Conservation (phyloP, 2,888 invertebrate genomes). For the Noctua janthe region DNA sequence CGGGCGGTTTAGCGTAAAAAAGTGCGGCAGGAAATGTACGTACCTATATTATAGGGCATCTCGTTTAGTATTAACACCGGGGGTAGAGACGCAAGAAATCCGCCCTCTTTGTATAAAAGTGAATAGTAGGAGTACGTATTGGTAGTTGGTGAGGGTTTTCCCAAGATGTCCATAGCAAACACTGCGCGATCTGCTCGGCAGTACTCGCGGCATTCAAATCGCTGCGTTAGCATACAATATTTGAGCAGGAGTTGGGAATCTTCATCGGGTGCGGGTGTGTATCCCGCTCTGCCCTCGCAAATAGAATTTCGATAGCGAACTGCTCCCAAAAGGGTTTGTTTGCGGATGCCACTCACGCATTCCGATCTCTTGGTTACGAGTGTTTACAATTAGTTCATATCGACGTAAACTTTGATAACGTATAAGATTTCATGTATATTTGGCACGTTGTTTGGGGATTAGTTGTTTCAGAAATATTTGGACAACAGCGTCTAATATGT, state of each 20-base stretch:
- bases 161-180: slow-evolving; percentile 73
- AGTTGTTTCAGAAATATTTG: slow-evolving; percentile 28
- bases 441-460: slow-evolving; percentile 16
- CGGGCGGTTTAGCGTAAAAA: slow-evolving; percentile 40
- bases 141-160: slow-evolving; percentile 69
- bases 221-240: slow-evolving; percentile 81
- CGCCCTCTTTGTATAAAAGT: slow-evolving; percentile 71
- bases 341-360: slow-evolving; percentile 74
- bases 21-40: slow-evolving; percentile 26
- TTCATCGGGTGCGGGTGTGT: slow-evolving; percentile 71
- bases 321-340: slow-evolving; percentile 76
- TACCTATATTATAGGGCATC: slow-evolving; percentile 53
- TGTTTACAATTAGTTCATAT: slow-evolving; percentile 72
- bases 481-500: neutral
- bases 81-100: slow-evolving; percentile 63
- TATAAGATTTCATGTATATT: slow-evolving; percentile 37
- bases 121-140: slow-evolving; percentile 64
- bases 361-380: slow-evolving; percentile 72
- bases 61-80: slow-evolving; percentile 69
- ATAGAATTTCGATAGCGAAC: slow-evolving; percentile 81
- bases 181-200: slow-evolving; percentile 67
- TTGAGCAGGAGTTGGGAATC: slow-evolving; percentile 71
- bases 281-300: slow-evolving; percentile 73
- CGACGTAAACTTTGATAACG: slow-evolving; percentile 60
- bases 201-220: slow-evolving; percentile 78